phyloP scores from a whole-genome alignment of 2,113 vertebrate species.

The Ahaetulla prasina region DNA sequence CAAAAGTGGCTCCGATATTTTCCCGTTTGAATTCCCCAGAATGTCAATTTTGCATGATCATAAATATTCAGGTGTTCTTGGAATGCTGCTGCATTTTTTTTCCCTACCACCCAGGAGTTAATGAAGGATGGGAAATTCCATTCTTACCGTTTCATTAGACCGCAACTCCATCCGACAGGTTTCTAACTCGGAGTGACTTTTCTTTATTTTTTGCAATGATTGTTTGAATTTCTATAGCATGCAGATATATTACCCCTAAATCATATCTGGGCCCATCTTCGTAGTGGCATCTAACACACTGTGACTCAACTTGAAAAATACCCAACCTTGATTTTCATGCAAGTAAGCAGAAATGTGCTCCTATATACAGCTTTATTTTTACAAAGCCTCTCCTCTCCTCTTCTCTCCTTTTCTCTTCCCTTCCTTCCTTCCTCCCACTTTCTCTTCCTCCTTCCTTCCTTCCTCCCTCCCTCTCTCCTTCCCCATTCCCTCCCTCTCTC shows the following conservation, averaged over 20 bases:
- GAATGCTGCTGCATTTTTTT: background rate
- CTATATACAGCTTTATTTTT: no score
- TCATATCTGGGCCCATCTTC: background rate
- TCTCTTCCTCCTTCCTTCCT: no score
- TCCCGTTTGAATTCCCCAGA: background rate
- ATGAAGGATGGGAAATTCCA: background rate
- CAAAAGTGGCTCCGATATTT: background rate
- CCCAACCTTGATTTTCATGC: no score
- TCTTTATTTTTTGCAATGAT: background rate
- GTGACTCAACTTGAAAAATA: background rate
- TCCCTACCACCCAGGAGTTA: background rate
- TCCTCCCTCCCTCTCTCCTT: no score
- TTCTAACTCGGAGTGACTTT: background rate
- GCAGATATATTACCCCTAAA: background rate
- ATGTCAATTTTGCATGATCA: background rate
- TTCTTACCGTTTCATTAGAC: background rate
- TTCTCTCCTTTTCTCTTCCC: no score
- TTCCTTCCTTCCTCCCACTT: no score
- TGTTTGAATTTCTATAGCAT: background rate
- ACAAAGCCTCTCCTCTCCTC: no score
- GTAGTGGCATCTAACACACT: background rate
- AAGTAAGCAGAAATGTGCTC: no score
- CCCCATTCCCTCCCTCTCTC: accelerated
- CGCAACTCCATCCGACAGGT: background rate
- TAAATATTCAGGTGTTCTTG: background rate